A percentile compares a stretch with the other conserved stretches of the same genome.
phyloP scores from a whole-genome alignment of 2,797 vertebrate species.

The Crocidura indochinensis region DNA sequence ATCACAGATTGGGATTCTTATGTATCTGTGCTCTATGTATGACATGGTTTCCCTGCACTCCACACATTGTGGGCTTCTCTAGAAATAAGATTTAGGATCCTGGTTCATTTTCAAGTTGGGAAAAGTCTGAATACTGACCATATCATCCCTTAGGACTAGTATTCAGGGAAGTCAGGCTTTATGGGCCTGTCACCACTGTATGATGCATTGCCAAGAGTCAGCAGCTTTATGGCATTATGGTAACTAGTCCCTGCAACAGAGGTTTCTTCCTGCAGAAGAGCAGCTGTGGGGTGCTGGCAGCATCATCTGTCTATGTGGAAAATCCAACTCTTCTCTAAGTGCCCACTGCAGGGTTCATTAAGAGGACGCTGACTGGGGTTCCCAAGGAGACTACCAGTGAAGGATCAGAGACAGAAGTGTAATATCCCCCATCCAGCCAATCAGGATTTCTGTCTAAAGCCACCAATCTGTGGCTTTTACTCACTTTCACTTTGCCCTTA shows the following conservation, averaged over 20 bases:
- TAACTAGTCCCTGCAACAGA: neutral
- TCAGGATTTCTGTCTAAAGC: neutral
- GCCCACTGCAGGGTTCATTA: neutral
- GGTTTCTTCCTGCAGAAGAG: constrained; percentile 22
- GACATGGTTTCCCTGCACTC: neutral
- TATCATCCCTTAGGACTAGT: neutral
- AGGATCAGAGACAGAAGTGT: neutral
- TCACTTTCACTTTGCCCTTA: constrained; percentile 16
- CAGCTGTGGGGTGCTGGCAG: neutral
- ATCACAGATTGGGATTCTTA: too few species aligned
- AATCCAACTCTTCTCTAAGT: neutral
- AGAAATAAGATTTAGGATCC: constrained; percentile 50
- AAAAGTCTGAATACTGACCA: neutral
- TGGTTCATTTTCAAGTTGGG: constrained; percentile 34
- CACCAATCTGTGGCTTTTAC: constrained; percentile 36
- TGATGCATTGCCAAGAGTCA: constrained; percentile 29
- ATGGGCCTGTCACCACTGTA: constrained; percentile 21
- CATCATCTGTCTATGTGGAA: neutral
- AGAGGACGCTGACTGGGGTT: neutral
- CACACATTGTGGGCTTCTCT: neutral
- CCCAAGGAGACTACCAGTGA: neutral
- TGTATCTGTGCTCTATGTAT: neutral
- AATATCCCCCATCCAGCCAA: neutral
- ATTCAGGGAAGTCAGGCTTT: constrained; percentile 53
- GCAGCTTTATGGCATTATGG: neutral